Evolutionary conservation across 2,797 vertebrate genomes (phyloP).

Genomic region (Iguana delicatissima): DNA sequence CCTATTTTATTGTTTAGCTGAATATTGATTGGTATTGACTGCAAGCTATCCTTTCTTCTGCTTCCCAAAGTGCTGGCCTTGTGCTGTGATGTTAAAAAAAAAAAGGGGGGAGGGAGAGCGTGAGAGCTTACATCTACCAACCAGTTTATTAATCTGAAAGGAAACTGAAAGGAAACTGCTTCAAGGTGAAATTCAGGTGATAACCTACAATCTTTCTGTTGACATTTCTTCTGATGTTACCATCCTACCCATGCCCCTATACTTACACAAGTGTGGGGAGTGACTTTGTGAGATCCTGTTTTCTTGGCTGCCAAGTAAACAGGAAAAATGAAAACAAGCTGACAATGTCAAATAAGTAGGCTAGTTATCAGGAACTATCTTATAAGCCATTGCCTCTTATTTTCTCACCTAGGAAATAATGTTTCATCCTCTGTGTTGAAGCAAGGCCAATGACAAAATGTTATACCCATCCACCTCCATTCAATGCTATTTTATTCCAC

Average conservation of each 20-base stretch:
- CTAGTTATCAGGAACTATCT: background rate
- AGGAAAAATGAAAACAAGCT: background rate
- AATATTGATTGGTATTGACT: constrained; percentile 26
- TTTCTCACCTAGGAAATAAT: background rate
- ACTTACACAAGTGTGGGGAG: background rate
- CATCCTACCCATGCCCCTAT: background rate
- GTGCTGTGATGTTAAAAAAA: background rate
- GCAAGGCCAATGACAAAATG: background rate
- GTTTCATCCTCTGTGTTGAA: background rate
- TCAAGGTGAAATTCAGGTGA: constrained; percentile 29
- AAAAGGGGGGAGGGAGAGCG: background rate
- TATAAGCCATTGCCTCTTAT: background rate
- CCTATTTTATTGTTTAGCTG: constrained; percentile 22
- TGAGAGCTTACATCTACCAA: background rate
- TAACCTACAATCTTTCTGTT: background rate
- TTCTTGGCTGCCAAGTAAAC: background rate
- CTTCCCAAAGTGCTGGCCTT: background rate
- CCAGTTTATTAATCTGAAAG: background rate
- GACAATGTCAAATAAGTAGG: no score
- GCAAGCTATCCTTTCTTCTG: background rate
- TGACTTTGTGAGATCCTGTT: background rate
- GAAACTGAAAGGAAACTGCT: background rate
- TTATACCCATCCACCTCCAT: background rate
- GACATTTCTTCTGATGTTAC: background rate
- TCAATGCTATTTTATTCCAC: background rate